Evolutionary conservation across 1,140 invertebrate genomes (phyloP).

Genomic region (Trypoxylus dichotomus): DNA sequence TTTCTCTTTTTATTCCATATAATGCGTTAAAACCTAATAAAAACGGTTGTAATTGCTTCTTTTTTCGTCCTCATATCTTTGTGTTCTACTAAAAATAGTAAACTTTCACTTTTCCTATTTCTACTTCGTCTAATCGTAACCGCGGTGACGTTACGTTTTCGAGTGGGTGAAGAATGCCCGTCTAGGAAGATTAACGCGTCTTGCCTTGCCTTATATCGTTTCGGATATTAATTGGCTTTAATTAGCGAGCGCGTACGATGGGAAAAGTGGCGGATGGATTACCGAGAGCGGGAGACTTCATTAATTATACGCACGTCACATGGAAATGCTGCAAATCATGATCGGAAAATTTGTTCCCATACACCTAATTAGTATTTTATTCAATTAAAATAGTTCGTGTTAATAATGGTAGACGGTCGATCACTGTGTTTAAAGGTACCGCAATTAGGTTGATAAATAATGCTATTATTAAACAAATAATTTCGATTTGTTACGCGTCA

Average conservation of each 20-base stretch:
- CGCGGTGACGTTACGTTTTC: not conserved
- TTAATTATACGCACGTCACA: not conserved
- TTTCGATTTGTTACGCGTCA: not conserved
- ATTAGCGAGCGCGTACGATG: not conserved
- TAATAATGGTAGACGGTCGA: not conserved
- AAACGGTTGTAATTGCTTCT: not conserved
- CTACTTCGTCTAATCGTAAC: not conserved
- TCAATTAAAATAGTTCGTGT: constrained; percentile 20
- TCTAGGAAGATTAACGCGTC: not conserved
- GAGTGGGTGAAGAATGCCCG: not conserved
- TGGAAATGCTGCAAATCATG: not conserved
- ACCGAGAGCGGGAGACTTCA: not conserved
- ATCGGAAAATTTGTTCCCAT: not conserved
- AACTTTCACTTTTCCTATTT: not conserved
- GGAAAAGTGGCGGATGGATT: not conserved
- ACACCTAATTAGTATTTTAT: not conserved
- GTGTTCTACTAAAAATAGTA: too few relatives aligned
- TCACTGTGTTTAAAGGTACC: not conserved
- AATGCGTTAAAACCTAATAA: not conserved
- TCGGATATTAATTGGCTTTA: not conserved
- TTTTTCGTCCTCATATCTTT: not conserved
- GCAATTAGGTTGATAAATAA: not conserved
- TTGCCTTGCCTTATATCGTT: not conserved
- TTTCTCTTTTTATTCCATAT: not conserved
- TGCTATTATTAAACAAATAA: not conserved